A percentile compares a stretch with the other conserved stretches of the same genome.
These are phyloP conservation scores for Ictalurus punctatus DNA, from an alignment of 2,113 vertebrate genomes.

Conservation along the genomic window DNA sequence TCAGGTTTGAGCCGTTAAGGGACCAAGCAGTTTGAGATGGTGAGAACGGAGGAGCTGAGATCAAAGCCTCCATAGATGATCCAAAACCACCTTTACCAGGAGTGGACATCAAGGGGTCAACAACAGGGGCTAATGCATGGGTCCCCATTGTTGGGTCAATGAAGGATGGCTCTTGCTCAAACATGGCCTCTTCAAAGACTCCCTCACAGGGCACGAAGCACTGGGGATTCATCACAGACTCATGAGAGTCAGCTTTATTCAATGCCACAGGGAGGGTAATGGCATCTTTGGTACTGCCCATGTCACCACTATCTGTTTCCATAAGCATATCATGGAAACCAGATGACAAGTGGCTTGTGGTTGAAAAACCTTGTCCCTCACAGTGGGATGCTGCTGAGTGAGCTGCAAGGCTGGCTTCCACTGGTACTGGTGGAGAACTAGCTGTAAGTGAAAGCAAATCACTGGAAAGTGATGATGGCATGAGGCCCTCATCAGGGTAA, in stretches of 20 bases:
- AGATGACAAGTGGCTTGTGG: constrained; percentile 29
- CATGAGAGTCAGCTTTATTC: constrained; percentile 33
- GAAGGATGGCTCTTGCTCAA: constrained; percentile 54
- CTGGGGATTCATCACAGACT: constrained; percentile 7
- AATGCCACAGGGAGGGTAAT: constrained; percentile 40
- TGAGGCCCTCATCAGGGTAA: constrained; percentile 53
- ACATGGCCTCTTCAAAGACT: constrained; percentile 57
- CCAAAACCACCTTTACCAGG: constrained; percentile 49
- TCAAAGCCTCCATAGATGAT: constrained; percentile 56
- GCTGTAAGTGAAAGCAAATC: constrained; percentile 60
- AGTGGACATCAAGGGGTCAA: constrained; percentile 61
- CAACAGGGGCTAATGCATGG: constrained; percentile 21
- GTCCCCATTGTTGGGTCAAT: constrained; percentile 44
- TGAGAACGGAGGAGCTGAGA: constrained; percentile 67
- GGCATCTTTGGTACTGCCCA: constrained; percentile 47
- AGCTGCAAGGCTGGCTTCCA: constrained; percentile 63
- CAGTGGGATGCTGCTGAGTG: constrained; percentile 59
- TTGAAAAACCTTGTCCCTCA: constrained; percentile 24
- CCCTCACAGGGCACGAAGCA: constrained; percentile 46
- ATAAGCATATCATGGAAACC: constrained; percentile 56
- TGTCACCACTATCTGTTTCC: constrained; percentile 54
- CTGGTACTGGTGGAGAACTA: constrained; percentile 52
- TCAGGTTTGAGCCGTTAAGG: constrained; percentile 60
- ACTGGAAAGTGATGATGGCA: constrained; percentile 58
- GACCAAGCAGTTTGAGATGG: constrained; percentile 69